Conservation (phyloP, 2,888 invertebrate species). For the Agrilus cyanescens region DNA sequence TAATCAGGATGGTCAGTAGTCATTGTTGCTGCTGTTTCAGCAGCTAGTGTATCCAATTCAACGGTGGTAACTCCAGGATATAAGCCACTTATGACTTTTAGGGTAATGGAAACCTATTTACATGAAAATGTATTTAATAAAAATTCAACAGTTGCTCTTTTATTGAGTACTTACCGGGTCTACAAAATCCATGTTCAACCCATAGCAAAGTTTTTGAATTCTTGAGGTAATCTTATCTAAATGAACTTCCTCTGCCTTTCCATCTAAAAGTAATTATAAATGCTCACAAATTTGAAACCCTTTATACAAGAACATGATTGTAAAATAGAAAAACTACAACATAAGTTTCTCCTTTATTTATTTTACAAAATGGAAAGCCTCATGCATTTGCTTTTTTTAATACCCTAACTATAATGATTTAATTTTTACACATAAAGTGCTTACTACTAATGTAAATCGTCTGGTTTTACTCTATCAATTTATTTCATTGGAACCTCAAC, state of each 20-base stretch:
- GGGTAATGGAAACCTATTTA: constrained; percentile 62
- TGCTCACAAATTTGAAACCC: too few species aligned
- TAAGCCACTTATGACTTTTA: constrained; percentile 88
- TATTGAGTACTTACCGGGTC: constrained; percentile 67
- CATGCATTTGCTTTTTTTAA: too few species aligned
- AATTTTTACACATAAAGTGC: too few species aligned
- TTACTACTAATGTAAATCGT: too few species aligned
- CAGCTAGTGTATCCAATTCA: constrained; percentile 94
- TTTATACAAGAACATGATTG: too few species aligned
- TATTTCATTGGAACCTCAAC: too few species aligned
- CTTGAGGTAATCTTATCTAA: constrained; percentile 97
- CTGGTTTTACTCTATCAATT: too few species aligned
- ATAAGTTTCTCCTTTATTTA: too few species aligned
- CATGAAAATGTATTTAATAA: constrained; percentile 5
- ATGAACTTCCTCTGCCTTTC: constrained; percentile 82
- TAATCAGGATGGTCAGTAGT: constrained; percentile 97
- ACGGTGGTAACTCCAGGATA: constrained; percentile 95
- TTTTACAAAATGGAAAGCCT: too few species aligned
- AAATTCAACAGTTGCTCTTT: neutral
- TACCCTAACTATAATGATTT: too few species aligned
- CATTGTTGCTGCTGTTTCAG: constrained; percentile 97
- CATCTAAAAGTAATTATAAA: constrained; percentile 47
- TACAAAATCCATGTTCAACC: constrained; percentile 89
- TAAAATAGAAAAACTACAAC: too few species aligned
- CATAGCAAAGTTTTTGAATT: constrained; percentile 90